Conservation (phyloP, 2,888 invertebrate genomes). For the Monopis laevigella region DNA sequence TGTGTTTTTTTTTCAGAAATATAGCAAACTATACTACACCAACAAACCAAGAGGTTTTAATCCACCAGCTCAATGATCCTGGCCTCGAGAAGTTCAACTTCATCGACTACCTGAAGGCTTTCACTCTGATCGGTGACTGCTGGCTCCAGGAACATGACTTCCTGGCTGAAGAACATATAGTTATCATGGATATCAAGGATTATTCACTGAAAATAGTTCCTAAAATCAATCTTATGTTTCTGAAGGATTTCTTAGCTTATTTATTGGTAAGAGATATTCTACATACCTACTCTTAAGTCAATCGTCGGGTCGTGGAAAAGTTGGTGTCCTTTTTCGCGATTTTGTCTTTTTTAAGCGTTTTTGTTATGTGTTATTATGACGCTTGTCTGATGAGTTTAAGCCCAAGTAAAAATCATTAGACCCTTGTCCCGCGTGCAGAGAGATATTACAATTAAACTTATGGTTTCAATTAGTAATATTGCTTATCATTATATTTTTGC, state of each 20-base stretch:
- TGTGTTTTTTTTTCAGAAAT: conserved; percentile 24
- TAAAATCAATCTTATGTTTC: conserved; percentile 41
- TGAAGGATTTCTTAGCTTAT: conserved; percentile 40
- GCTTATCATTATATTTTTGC: too few species aligned
- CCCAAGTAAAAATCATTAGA: too few species aligned
- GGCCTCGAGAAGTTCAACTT: conserved; percentile 36
- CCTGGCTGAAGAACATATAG: conserved; percentile 38
- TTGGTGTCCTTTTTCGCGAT: too few species aligned
- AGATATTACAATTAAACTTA: too few species aligned
- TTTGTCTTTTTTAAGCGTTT: too few species aligned
- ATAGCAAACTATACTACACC: conserved; percentile 30
- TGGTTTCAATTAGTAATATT: too few species aligned
- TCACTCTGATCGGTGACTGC: conserved; percentile 35
- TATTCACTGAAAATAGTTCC: conserved; percentile 36
- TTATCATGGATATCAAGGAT: conserved; percentile 40
- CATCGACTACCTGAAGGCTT: conserved; percentile 38
- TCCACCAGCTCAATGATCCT: conserved; percentile 38
- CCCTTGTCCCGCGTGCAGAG: too few species aligned
- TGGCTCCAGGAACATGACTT: conserved; percentile 31
- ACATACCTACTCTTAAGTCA: too few species aligned
- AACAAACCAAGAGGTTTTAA: conserved; percentile 32
- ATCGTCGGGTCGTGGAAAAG: too few species aligned
- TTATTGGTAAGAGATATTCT: conserved; percentile 45
- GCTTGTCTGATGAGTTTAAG: too few species aligned
- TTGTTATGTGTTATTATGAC: too few species aligned